Percentiles rank a stretch among this genome's conserved stretches.
These are phyloP conservation scores for Simalia tracyae DNA, from an alignment of 2,797 vertebrate species.

Conservation along the genomic window DNA sequence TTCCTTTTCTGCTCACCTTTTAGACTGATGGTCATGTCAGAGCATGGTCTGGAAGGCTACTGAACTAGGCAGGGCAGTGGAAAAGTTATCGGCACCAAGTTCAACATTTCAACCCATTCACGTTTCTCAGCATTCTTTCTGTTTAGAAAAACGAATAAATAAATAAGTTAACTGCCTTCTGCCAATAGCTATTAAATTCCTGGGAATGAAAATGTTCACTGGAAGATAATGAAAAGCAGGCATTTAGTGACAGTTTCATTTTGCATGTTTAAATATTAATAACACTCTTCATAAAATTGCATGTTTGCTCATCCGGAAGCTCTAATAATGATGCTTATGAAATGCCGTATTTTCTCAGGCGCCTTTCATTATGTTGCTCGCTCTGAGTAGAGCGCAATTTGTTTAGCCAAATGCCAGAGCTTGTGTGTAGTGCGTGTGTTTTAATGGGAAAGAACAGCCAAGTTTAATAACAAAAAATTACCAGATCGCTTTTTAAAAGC, in stretches of 20 bases:
- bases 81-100: slow-evolving; percentile 59
- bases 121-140: slow-evolving; percentile 10
- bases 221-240: slow-evolving; percentile 72
- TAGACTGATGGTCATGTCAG: too few relatives aligned
- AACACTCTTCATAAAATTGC: slow-evolving; percentile 71
- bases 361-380: slow-evolving; percentile 56
- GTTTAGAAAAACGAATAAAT: slow-evolving; percentile 5
- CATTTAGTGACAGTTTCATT: slow-evolving; percentile 79
- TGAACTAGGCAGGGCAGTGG: background rate
- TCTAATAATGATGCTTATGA: slow-evolving; percentile 71
- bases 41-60: background rate
- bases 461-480: slow-evolving; percentile 59
- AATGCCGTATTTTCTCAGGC: slow-evolving; percentile 72
- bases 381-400: slow-evolving; percentile 50
- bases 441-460: slow-evolving; percentile 38
- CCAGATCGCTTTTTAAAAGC: slow-evolving; percentile 37
- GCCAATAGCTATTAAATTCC: slow-evolving; percentile 64
- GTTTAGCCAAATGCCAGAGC: slow-evolving; percentile 13
- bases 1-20: background rate
- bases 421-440: background rate
- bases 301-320: slow-evolving; percentile 68
- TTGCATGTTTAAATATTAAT: slow-evolving; percentile 79
- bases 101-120: slow-evolving; percentile 59
- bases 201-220: slow-evolving; percentile 66
- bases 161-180: slow-evolving; percentile 40